These are phyloP conservation scores for Cyprinodon diabolis DNA, from an alignment of 2,797 vertebrate genomes.

Conservation along the genomic window DNA sequence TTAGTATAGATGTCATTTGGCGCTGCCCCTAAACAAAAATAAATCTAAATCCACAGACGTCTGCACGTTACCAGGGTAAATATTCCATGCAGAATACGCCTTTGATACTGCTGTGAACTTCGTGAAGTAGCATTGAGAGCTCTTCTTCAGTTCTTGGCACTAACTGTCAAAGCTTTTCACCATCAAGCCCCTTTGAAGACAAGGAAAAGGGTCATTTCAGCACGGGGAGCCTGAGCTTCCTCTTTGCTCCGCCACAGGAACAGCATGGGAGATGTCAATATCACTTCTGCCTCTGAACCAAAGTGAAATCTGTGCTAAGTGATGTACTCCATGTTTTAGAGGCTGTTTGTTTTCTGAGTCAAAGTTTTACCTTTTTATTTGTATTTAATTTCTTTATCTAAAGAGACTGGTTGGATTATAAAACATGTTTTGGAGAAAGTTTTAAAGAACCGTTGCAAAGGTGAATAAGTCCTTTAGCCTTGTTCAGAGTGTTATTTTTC, in stretches of 20 bases:
- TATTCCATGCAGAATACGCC: not conserved
- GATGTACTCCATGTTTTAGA: not conserved
- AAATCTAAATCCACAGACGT: not conserved
- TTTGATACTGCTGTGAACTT: not conserved
- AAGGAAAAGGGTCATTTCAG: conserved; percentile 33
- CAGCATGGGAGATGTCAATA: conserved; percentile 7
- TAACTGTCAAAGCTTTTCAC: conserved; percentile 22
- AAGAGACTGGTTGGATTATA: not conserved
- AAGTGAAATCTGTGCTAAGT: conserved; percentile 9
- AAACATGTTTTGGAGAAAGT: conserved; percentile 9
- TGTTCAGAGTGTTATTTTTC: too few relatives aligned
- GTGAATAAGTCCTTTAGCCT: not conserved
- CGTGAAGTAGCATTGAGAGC: conserved; percentile 7
- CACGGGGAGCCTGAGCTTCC: conserved; percentile 19
- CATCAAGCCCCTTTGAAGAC: conserved; percentile 35
- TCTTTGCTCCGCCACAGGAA: conserved; percentile 15
- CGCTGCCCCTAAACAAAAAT: not conserved
- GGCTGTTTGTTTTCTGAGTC: not conserved
- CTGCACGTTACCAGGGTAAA: not conserved
- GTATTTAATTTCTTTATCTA: conserved; percentile 19
- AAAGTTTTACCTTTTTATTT: conserved; percentile 8
- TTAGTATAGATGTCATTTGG: not conserved
- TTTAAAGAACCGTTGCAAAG: not conserved
- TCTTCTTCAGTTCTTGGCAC: conserved; percentile 26
- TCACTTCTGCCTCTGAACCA: conserved; percentile 34